Evolutionary conservation across 2,113 vertebrate species (phyloP).

Genomic region (Todiramphus saurophagus): DNA sequence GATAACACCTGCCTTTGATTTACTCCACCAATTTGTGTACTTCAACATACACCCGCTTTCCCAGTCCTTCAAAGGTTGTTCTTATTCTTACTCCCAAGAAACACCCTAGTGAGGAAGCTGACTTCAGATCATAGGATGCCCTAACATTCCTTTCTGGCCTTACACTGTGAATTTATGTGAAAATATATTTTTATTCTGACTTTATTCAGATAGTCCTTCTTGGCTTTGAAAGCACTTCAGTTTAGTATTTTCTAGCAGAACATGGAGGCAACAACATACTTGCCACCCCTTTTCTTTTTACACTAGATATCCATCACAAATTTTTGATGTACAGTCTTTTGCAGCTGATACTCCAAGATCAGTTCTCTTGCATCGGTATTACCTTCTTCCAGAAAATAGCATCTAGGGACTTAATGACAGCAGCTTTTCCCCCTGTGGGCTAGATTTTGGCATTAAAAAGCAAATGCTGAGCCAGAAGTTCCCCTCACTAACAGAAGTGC

Average conservation of each 20-base stretch:
- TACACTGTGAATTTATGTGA: neutral
- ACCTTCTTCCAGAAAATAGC: neutral
- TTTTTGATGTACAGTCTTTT: neutral
- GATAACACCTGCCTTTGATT: neutral
- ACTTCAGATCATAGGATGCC: neutral
- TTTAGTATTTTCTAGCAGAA: neutral
- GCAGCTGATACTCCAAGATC: neutral
- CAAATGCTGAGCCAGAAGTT: neutral
- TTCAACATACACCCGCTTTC: neutral
- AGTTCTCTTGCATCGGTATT: neutral
- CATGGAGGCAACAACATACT: neutral
- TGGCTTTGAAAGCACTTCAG: neutral
- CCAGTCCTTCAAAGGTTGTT: neutral
- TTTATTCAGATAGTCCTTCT: neutral
- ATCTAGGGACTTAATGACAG: neutral
- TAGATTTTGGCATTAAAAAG: constrained; percentile 14
- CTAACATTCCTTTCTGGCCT: neutral
- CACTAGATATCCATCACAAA: neutral
- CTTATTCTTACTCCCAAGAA: neutral
- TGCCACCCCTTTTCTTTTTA: neutral
- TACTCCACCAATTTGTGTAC: neutral
- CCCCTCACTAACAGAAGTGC: neutral
- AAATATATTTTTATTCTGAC: neutral
- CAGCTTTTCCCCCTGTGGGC: neutral
- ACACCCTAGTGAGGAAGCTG: neutral